A percentile compares a stretch with the other conserved stretches of the same genome.
These are phyloP conservation scores for Eurystomus gularis DNA, from an alignment of 2,113 vertebrate genomes.

Conservation along the genomic window DNA sequence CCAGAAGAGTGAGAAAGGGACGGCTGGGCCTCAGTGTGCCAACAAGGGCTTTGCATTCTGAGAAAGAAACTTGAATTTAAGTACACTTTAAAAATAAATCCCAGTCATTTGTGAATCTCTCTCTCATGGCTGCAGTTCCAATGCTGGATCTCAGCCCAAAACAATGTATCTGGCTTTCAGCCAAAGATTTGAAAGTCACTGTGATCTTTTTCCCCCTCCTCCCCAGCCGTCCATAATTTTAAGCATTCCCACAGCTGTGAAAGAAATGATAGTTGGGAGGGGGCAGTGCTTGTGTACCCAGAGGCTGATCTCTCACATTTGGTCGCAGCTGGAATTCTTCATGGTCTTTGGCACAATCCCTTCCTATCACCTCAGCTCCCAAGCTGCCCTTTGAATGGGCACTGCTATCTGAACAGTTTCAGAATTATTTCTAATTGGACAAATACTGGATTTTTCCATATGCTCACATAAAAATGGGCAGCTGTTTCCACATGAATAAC, in stretches of 20 bases:
- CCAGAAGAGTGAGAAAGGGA: not conserved
- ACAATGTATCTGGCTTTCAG: not conserved
- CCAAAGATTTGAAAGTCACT: conserved; percentile 38
- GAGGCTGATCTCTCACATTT: not conserved
- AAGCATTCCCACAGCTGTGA: conserved; percentile 54
- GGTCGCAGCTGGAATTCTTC: conserved; percentile 43
- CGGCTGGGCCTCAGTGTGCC: not conserved
- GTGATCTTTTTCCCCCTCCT: not conserved
- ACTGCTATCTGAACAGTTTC: not conserved
- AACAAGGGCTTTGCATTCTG: not conserved
- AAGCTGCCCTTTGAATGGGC: not conserved
- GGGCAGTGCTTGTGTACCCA: not conserved
- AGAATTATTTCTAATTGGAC: conserved; percentile 6
- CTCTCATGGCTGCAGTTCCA: not conserved
- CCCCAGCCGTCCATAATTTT: not conserved
- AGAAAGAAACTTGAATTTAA: conserved; percentile 27
- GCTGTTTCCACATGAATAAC: not conserved
- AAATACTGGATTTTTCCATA: conserved; percentile 7
- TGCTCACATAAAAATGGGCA: not conserved
- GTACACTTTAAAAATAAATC: conserved; percentile 36
- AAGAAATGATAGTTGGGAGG: not conserved
- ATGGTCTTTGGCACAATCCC: not conserved
- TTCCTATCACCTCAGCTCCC: not conserved
- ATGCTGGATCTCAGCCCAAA: not conserved
- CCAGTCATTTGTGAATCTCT: not conserved